Percentiles rank a stretch among this genome's conserved stretches.
Conservation (phyloP, 1,140 invertebrate genomes). For the Drosophila cardini region DNA sequence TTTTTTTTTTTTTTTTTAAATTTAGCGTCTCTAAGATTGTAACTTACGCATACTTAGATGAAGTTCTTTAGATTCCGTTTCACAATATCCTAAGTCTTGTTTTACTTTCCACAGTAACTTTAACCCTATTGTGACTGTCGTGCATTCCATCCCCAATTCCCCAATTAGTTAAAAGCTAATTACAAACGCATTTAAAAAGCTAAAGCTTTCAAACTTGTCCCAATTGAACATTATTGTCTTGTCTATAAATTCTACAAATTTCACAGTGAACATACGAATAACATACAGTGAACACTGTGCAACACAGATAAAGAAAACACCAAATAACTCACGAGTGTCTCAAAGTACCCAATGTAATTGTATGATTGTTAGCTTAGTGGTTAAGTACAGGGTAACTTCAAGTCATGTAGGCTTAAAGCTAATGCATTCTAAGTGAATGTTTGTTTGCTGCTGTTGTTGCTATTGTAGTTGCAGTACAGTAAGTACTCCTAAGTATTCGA, state of each 20-base stretch:
- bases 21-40: no score
- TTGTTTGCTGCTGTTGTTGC: slow-evolving; percentile 19
- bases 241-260: background rate
- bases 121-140: no score
- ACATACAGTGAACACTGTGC: background rate
- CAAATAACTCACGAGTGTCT: no score
- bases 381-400: background rate
- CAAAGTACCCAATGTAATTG: background rate
- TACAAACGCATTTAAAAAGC: background rate
- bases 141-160: background rate
- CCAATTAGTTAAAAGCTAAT: background rate
- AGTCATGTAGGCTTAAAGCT: background rate
- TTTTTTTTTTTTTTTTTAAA: no score
- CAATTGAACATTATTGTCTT: background rate
- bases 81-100: no score
- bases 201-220: background rate
- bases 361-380: background rate
- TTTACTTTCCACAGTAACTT: no score
- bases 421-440: slow-evolving; percentile 19
- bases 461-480: slow-evolving; percentile 21
- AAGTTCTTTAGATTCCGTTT: no score
- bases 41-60: no score
- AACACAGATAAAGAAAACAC: no score
- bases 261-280: background rate
- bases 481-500: slow-evolving; percentile 50